Evolutionary conservation across 92 coral and sea anemone genomes (phyloP).

Genomic region (Palythoa grandiflora): DNA sequence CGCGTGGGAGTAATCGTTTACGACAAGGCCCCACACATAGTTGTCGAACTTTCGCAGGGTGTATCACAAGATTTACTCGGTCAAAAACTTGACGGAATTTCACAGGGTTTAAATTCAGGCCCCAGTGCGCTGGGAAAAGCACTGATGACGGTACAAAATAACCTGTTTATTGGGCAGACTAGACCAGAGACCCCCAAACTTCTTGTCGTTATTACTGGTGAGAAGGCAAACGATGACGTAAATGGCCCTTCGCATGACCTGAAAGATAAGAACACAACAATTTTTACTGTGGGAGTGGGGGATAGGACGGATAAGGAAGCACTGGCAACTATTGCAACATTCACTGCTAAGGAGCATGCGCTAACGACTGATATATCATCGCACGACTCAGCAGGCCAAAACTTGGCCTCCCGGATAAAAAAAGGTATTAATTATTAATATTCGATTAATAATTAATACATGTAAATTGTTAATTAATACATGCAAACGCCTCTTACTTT

Average conservation of each 20-base stretch:
- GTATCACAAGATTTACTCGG: slow-evolving; percentile 57
- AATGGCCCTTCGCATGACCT: slow-evolving; percentile 68
- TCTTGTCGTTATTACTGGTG: slow-evolving; percentile 76
- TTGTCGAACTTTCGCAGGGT: slow-evolving; percentile 64
- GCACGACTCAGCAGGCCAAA: slow-evolving; percentile 72
- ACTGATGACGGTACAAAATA: slow-evolving; percentile 53
- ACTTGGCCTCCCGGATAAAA: slow-evolving; percentile 66
- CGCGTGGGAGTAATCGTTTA: slow-evolving; percentile 74
- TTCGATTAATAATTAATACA: too few relatives aligned
- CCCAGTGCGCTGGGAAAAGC: slow-evolving; percentile 76
- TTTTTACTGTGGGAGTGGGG: slow-evolving; percentile 84
- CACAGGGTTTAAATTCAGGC: slow-evolving; percentile 58
- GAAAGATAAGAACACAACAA: slow-evolving; percentile 63
- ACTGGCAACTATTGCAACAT: slow-evolving; percentile 67
- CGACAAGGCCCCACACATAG: slow-evolving; percentile 57
- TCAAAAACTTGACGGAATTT: slow-evolving; percentile 59
- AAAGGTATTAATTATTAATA: slow-evolving; percentile 52
- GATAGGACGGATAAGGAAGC: slow-evolving; percentile 58
- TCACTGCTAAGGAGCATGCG: slow-evolving; percentile 62
- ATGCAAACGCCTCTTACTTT: too few relatives aligned
- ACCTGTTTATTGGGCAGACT: slow-evolving; percentile 72
- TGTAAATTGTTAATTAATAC: too few relatives aligned
- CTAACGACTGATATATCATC: slow-evolving; percentile 56
- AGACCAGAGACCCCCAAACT: slow-evolving; percentile 81
- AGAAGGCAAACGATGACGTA: slow-evolving; percentile 81